These are phyloP conservation scores for Sinonovacula constricta DNA, from an alignment of 1,140 invertebrate species.

Conservation along the genomic window DNA sequence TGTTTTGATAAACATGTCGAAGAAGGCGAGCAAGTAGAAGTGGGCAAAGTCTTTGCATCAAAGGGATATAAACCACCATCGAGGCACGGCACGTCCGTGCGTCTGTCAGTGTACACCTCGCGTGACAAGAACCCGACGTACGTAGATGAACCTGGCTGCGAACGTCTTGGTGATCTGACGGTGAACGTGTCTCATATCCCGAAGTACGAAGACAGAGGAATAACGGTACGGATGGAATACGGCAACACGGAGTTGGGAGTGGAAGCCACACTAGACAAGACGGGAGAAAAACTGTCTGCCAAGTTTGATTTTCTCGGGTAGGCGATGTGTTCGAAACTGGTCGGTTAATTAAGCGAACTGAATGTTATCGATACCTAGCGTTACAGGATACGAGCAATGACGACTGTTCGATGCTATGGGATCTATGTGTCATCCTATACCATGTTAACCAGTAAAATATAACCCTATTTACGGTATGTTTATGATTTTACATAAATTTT, in stretches of 20 bases:
- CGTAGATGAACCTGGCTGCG: conserved; percentile 46
- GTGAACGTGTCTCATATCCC: conserved; percentile 45
- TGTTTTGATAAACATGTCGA: conserved; percentile 54
- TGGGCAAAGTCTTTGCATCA: conserved; percentile 12
- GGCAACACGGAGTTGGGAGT: conserved; percentile 58
- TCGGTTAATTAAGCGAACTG: no score
- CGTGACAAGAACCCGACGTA: conserved; percentile 16
- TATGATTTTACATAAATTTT: no score
- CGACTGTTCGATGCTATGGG: no score
- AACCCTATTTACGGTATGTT: no score
- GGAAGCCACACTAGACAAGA: conserved; percentile 39
- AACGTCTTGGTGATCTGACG: conserved; percentile 25
- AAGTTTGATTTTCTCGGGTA: conserved; percentile 59
- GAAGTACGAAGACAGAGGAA: conserved; percentile 13
- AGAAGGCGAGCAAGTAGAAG: conserved; percentile 41
- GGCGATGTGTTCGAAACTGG: no score
- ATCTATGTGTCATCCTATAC: no score
- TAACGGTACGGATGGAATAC: conserved; percentile 52
- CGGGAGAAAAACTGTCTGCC: conserved; percentile 35
- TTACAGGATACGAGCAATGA: no score
- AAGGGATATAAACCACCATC: conserved; percentile 15
- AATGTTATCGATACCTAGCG: no score
- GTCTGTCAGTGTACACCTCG: conserved; percentile 19
- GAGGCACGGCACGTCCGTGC: not conserved
- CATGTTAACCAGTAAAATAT: no score